A percentile compares a stretch with the other conserved stretches of the same genome.
Conservation (phyloP, 1,140 invertebrate genomes). For the Sinella curviseta region DNA sequence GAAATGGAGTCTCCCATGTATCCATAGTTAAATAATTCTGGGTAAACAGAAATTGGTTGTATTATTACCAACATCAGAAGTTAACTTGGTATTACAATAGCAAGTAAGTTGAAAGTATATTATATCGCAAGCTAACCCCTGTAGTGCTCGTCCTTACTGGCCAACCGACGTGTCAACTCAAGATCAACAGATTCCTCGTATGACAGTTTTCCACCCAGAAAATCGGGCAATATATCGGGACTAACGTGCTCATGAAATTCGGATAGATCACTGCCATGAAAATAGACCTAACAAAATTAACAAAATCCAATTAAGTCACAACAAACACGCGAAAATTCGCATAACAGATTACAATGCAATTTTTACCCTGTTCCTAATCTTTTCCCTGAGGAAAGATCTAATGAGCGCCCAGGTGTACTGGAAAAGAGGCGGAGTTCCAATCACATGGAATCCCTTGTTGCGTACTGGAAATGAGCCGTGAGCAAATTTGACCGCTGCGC, state of each 20-base stretch:
- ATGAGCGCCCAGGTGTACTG: constrained; percentile 60
- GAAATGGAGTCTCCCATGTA: too few relatives aligned
- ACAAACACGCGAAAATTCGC: not conserved
- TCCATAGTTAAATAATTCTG: too few relatives aligned
- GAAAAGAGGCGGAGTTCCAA: not conserved
- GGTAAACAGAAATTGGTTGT: too few relatives aligned
- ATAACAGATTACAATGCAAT: not conserved
- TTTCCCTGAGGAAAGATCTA: constrained; percentile 64
- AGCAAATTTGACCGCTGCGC: not conserved
- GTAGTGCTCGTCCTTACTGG: constrained; percentile 11
- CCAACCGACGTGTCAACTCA: not conserved
- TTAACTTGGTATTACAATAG: too few relatives aligned
- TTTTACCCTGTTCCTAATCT: constrained; percentile 61
- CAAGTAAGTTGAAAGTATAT: too few relatives aligned
- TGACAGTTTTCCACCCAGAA: constrained; percentile 53
- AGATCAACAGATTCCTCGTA: constrained; percentile 14
- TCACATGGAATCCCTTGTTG: not conserved
- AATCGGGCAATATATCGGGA: constrained; percentile 56
- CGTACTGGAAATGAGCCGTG: not conserved
- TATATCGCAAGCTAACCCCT: too few relatives aligned
- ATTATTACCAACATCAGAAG: too few relatives aligned
- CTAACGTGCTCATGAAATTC: constrained; percentile 56
- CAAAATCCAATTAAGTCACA: not conserved
- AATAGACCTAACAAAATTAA: constrained; percentile 53
- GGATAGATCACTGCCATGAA: constrained; percentile 60